Conservation (phyloP, 2,888 invertebrate genomes). For the Diarsia rubi region DNA sequence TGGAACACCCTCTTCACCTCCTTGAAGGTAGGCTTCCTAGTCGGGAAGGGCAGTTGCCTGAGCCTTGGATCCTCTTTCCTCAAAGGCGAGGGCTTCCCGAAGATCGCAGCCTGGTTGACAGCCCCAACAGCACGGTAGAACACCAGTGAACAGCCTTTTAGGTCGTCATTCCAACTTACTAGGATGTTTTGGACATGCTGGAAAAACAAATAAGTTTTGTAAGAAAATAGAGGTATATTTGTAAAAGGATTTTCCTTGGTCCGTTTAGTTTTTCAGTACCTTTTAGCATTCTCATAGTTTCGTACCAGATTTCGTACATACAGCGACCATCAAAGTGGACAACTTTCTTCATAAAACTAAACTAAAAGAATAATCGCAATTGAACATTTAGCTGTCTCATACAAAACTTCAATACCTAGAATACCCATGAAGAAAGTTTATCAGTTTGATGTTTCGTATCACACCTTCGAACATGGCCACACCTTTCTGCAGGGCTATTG, state of each 20-base stretch:
- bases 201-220: constrained; percentile 62
- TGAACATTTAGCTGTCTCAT: not conserved
- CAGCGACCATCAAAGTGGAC: not conserved
- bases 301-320: not conserved
- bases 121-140: constrained; percentile 95
- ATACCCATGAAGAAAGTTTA: not conserved
- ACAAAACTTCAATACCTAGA: not conserved
- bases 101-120: constrained; percentile 93
- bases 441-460: not conserved
- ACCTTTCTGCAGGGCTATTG: no score
- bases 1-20: constrained; percentile 95
- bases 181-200: constrained; percentile 95
- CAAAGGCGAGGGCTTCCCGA: constrained; percentile 94
- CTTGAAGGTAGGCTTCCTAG: constrained; percentile 94
- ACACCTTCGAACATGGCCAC: not conserved
- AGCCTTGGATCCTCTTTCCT: constrained; percentile 92
- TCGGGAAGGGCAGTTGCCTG: constrained; percentile 95
- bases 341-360: not conserved
- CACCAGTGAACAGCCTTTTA: constrained; percentile 93
- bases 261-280: not conserved
- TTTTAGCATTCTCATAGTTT: not conserved
- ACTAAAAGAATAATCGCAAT: not conserved
- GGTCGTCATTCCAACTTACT: constrained; percentile 92
- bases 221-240: not conserved
- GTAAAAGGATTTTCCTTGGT: not conserved